Percentiles rank a stretch among this genome's conserved stretches.
Conservation (phyloP, 2,888 invertebrate species). For the Gastracanthus pulcherrimus region DNA sequence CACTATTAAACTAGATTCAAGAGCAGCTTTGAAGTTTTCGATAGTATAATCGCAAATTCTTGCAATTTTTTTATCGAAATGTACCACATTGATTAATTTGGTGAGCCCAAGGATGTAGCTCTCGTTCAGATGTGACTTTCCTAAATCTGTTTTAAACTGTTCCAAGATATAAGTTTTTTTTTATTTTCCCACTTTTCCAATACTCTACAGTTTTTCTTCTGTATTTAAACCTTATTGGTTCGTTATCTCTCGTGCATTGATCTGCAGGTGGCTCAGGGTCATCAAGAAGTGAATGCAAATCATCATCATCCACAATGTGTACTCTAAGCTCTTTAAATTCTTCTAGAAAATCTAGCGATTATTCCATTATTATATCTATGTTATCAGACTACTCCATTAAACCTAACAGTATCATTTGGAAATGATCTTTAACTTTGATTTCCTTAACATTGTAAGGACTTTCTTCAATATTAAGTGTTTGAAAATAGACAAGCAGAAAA, state of each 20-base stretch:
- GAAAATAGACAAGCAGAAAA: background rate
- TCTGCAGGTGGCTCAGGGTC: background rate
- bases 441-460: background rate
- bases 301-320: background rate
- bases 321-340: background rate
- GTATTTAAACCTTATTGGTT: background rate
- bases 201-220: background rate
- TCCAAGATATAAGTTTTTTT: background rate
- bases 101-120: background rate
- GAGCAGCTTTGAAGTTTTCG: conserved; percentile 12
- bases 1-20: background rate
- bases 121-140: background rate
- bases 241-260: background rate
- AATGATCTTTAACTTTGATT: background rate
- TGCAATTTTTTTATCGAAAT: conserved; percentile 19
- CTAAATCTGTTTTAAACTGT: background rate
- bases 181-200: background rate
- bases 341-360: conserved; percentile 12
- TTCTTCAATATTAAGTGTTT: background rate
- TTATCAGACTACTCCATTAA: background rate
- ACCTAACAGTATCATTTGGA: conserved; percentile 18
- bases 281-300: background rate
- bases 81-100: conserved; percentile 16
- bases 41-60: conserved; percentile 14
- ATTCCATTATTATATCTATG: conserved; percentile 3